Conservation (phyloP, 2,113 vertebrate genomes). For the Myrmophylax atrothorax region DNA sequence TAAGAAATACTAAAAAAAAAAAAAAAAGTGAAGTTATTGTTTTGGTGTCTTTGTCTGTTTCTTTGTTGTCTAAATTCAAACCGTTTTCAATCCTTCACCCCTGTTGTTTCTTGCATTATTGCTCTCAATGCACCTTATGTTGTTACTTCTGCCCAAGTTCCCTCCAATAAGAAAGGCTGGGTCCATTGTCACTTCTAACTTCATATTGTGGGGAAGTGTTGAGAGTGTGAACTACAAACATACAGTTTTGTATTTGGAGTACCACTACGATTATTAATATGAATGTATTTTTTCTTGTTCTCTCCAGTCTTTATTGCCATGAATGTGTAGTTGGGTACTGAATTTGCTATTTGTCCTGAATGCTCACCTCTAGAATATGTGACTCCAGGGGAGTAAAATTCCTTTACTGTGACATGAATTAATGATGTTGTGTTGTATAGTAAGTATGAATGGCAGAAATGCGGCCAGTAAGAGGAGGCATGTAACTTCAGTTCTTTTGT, state of each 20-base stretch:
- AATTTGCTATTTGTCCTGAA: constrained; percentile 43
- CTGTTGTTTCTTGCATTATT: constrained; percentile 60
- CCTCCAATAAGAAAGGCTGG: constrained; percentile 46
- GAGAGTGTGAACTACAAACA: neutral
- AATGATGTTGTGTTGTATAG: constrained; percentile 43
- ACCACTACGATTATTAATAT: constrained; percentile 22
- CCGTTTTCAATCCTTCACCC: constrained; percentile 56
- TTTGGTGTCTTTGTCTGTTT: constrained; percentile 46
- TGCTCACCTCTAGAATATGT: neutral
- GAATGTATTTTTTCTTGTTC: constrained; percentile 30
- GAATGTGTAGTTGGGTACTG: neutral
- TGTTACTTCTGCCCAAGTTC: constrained; percentile 71
- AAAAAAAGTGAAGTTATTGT: constrained; percentile 12
- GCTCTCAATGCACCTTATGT: constrained; percentile 35
- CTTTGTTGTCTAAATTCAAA: constrained; percentile 44
- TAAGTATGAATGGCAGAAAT: constrained; percentile 42
- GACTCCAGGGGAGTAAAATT: constrained; percentile 45
- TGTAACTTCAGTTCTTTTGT: constrained; percentile 49
- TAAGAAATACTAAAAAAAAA: constrained; percentile 42
- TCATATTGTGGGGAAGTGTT: neutral
- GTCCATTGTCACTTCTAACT: constrained; percentile 31
- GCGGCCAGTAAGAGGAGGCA: neutral
- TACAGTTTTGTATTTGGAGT: neutral
- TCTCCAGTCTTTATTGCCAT: constrained; percentile 2
- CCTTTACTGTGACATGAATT: constrained; percentile 40